These are phyloP conservation scores for Megalopta genalis DNA, from an alignment of 1,140 invertebrate species.

Conservation along the genomic window DNA sequence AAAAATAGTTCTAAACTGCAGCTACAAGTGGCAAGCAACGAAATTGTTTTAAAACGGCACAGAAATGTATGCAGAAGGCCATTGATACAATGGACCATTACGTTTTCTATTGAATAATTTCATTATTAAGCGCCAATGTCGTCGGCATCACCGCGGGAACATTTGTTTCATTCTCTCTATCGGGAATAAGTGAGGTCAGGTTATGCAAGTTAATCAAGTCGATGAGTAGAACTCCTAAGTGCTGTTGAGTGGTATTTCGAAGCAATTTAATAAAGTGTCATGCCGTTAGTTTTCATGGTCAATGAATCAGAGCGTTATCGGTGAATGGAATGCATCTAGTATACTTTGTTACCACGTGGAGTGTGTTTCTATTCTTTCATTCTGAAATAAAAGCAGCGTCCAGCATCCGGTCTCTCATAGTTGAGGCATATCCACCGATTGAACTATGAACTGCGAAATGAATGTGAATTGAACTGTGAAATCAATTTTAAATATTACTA, in stretches of 20 bases:
- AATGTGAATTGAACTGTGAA: too few relatives aligned
- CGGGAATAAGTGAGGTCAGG: neutral
- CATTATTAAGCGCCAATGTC: neutral
- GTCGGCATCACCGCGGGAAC: constrained; percentile 28
- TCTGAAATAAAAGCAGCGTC: too few relatives aligned
- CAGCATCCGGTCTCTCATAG: too few relatives aligned
- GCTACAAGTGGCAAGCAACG: neutral
- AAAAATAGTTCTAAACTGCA: too few relatives aligned
- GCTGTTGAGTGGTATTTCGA: neutral
- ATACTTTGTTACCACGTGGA: too few relatives aligned
- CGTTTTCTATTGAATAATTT: constrained; percentile 20
- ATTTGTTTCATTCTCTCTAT: neutral
- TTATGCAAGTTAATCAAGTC: constrained; percentile 6
- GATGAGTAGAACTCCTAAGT: constrained; percentile 1
- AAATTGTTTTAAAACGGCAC: neutral
- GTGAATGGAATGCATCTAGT: neutral
- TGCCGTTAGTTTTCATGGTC: neutral
- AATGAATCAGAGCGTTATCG: neutral
- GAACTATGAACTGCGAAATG: too few relatives aligned
- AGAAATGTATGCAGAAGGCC: neutral
- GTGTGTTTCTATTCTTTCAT: too few relatives aligned
- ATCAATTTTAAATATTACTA: too few relatives aligned
- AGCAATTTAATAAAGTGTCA: neutral
- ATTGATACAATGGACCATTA: neutral
- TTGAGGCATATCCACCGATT: too few relatives aligned